phyloP scores from a whole-genome alignment of 1,140 invertebrate species.

The Drosophila grimshawi region DNA sequence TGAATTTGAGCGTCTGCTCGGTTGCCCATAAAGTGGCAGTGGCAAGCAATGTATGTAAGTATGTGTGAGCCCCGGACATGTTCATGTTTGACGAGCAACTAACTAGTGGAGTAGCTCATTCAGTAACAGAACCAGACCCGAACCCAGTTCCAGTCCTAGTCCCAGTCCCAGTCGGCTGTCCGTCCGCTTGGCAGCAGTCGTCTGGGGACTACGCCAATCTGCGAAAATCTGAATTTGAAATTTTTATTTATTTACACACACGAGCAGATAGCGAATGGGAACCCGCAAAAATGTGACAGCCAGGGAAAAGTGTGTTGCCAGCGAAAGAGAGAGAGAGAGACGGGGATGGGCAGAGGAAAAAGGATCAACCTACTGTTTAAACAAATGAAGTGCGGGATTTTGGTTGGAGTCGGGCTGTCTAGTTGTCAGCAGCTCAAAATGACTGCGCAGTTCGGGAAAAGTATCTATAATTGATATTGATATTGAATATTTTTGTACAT shows the following conservation, averaged over 20 bases:
- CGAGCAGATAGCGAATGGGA: slow-evolving; percentile 15
- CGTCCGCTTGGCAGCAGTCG: slow-evolving; percentile 17
- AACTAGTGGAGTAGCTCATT: slow-evolving; percentile 56
- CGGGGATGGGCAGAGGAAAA: slow-evolving; percentile 23
- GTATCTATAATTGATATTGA: slow-evolving; percentile 49
- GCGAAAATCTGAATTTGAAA: slow-evolving; percentile 81
- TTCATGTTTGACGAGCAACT: slow-evolving; percentile 68
- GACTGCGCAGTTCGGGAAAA: slow-evolving; percentile 32
- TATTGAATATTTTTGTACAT: neutral
- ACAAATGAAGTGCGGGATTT: slow-evolving; percentile 70
- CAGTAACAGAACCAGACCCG: neutral
- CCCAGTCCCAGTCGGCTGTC: no score
- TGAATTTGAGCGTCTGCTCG: neutral
- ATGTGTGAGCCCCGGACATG: slow-evolving; percentile 22
- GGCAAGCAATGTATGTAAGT: neutral
- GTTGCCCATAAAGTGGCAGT: no score
- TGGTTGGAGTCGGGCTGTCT: slow-evolving; percentile 26
- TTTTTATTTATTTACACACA: slow-evolving; percentile 78
- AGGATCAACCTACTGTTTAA: slow-evolving; percentile 62
- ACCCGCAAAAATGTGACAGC: neutral
- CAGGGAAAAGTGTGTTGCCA: slow-evolving; percentile 15
- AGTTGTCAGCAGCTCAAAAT: slow-evolving; percentile 35
- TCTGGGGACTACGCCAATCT: slow-evolving; percentile 68
- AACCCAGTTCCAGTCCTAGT: neutral
- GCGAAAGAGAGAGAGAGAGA: neutral